These are phyloP conservation scores for Tanypteryx hageni DNA, from an alignment of 2,888 invertebrate species.

Conservation along the genomic window DNA sequence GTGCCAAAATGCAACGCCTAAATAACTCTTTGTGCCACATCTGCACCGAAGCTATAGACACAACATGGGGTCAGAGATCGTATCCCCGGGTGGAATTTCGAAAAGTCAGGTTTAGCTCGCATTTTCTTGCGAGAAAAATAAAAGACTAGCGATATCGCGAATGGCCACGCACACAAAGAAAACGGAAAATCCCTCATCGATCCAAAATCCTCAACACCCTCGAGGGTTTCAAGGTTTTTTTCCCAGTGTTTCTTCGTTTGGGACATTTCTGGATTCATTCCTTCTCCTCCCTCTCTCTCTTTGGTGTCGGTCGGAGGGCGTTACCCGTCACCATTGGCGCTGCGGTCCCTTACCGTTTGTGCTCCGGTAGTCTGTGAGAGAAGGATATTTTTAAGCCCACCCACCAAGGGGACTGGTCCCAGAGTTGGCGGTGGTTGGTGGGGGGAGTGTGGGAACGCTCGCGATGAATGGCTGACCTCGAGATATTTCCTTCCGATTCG, in stretches of 20 bases:
- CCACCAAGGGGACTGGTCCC: background rate
- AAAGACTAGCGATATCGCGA: background rate
- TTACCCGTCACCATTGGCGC: background rate
- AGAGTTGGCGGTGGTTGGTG: background rate
- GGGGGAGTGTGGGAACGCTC: background rate
- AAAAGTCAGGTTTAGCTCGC: background rate
- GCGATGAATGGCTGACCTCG: background rate
- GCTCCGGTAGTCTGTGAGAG: background rate
- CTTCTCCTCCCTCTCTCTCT: too few relatives aligned
- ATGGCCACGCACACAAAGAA: background rate
- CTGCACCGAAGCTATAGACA: background rate
- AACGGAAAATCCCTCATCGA: background rate
- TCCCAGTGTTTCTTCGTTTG: too few relatives aligned
- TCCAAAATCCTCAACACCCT: background rate
- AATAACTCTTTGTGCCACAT: background rate
- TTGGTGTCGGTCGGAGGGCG: background rate
- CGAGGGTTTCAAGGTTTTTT: background rate
- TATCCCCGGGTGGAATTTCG: background rate
- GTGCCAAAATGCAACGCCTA: background rate
- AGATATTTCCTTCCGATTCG: background rate
- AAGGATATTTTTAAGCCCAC: conserved; percentile 13
- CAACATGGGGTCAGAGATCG: background rate
- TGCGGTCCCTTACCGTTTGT: background rate
- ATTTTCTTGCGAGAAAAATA: background rate
- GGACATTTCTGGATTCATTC: too few relatives aligned